Evolutionary conservation across 2,888 invertebrate genomes (phyloP).

Genomic region (Sphaerophoria rueppellii): DNA sequence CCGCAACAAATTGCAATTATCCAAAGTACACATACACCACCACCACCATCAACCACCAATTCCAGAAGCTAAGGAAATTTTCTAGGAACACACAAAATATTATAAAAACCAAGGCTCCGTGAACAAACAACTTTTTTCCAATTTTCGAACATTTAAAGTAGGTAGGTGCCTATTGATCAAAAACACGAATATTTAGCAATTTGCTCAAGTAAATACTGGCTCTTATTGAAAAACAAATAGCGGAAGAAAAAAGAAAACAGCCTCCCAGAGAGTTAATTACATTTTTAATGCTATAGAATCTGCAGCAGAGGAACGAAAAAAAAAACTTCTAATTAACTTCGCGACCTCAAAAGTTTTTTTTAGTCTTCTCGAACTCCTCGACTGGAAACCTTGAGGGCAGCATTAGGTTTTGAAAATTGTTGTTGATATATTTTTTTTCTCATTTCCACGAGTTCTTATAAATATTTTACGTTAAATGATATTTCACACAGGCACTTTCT

Average conservation of each 20-base stretch:
- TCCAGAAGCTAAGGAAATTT: background rate
- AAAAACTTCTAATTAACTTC: constrained; percentile 22
- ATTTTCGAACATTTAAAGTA: background rate
- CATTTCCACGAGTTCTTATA: background rate
- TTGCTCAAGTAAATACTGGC: constrained; percentile 4
- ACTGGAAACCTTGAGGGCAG: background rate
- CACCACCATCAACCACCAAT: background rate
- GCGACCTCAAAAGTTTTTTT: background rate
- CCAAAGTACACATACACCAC: background rate
- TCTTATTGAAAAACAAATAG: background rate
- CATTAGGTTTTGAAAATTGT: background rate
- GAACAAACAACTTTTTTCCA: background rate
- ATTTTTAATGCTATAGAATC: constrained; percentile 15
- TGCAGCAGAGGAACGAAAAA: background rate
- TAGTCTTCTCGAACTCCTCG: too few species aligned
- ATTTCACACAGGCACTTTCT: constrained; percentile 5
- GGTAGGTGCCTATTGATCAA: background rate
- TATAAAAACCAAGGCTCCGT: background rate
- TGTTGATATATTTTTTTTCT: background rate
- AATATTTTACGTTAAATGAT: constrained; percentile 8
- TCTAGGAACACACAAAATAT: background rate
- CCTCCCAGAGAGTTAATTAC: constrained; percentile 4
- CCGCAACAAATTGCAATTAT: background rate
- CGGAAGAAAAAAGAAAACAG: background rate
- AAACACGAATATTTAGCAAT: background rate